Percentiles rank a stretch among this genome's conserved stretches.
phyloP scores from a whole-genome alignment of 2,113 vertebrate genomes.

The Archilochus colubris region DNA sequence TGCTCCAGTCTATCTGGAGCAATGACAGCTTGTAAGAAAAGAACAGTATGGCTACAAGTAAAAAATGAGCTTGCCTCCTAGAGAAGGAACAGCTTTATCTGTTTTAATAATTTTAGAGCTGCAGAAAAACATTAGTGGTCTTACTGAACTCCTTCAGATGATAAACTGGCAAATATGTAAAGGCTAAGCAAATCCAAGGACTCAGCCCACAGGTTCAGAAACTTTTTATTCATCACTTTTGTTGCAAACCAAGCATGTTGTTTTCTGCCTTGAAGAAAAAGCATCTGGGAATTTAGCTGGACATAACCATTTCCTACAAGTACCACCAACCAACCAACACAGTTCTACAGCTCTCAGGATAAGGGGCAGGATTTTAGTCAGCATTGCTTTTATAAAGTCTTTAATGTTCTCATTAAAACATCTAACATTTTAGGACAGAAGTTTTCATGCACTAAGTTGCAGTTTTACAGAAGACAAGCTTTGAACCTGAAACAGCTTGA shows the following conservation, averaged over 20 bases:
- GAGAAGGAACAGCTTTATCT: neutral
- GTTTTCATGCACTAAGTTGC: neutral
- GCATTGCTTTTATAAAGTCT: neutral
- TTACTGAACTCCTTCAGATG: neutral
- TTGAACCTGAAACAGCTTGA: slow-evolving; percentile 36
- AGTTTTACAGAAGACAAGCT: neutral
- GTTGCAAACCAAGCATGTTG: neutral
- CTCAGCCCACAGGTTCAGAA: neutral
- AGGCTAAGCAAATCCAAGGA: neutral
- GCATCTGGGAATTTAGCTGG: neutral
- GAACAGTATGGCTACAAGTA: neutral
- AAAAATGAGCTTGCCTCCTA: neutral
- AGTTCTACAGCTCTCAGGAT: neutral
- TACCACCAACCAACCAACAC: neutral
- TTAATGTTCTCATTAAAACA: neutral
- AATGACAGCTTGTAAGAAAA: neutral
- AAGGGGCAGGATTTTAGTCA: neutral
- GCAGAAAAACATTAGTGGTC: neutral
- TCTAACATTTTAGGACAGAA: neutral
- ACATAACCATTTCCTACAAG: neutral
- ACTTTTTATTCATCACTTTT: neutral
- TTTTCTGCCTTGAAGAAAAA: neutral
- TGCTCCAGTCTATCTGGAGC: neutral
- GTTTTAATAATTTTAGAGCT: neutral
- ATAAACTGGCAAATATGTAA: neutral